Evolutionary conservation across 2,797 vertebrate species (phyloP).

Genomic region (Ceyx erithaca): DNA sequence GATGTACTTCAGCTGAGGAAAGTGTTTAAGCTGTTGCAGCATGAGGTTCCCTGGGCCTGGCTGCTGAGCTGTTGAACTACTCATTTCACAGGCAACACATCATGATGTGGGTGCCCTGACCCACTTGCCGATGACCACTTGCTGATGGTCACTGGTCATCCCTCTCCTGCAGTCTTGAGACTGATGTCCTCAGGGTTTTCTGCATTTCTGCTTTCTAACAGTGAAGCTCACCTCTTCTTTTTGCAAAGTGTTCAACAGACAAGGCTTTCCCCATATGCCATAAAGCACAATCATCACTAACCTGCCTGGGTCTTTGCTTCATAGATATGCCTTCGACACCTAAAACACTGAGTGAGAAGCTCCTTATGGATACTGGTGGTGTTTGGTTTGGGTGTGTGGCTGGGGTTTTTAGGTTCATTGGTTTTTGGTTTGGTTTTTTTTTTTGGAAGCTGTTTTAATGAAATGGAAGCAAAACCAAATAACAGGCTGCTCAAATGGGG

Average conservation of each 20-base stretch:
- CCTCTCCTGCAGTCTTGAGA: neutral
- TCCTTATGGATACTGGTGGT: slow-evolving; percentile 42
- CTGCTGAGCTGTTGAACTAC: neutral
- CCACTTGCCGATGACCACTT: neutral
- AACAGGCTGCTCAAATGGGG: slow-evolving; percentile 57
- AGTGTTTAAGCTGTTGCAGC: neutral
- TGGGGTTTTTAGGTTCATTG: neutral
- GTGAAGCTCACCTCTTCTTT: neutral
- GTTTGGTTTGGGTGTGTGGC: neutral
- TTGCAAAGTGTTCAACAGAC: neutral
- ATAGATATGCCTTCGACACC: neutral
- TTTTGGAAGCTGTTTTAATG: slow-evolving; percentile 50
- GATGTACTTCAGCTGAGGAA: neutral
- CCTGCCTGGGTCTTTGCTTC: neutral
- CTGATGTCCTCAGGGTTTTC: neutral
- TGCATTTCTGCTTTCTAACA: neutral
- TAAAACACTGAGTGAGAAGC: slow-evolving; percentile 25
- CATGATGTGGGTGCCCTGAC: neutral
- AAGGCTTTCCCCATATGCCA: neutral
- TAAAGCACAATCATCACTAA: neutral
- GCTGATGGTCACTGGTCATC: accelerated
- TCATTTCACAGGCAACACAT: accelerated
- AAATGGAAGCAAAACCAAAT: slow-evolving; percentile 66
- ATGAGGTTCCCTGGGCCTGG: neutral
- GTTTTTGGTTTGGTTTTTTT: neutral